Base-by-base conservation (phyloP, 2,888 invertebrate genomes). In the Diarsia mendica region DNA sequence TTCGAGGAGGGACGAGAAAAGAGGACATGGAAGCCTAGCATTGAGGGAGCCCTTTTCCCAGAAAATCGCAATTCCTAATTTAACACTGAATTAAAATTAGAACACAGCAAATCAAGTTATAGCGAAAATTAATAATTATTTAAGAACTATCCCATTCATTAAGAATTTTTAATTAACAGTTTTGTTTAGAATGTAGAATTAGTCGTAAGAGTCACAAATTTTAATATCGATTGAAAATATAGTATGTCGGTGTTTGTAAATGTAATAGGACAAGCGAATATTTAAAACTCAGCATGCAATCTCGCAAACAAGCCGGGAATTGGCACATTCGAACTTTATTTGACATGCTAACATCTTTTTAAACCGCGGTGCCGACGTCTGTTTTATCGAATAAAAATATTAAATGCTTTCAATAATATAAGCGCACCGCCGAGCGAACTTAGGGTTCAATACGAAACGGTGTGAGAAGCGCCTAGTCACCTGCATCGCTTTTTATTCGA, bases 271-370 rank as follows among this genome's bases (percentile, higher is more conserved):
- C 89, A 86, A 86, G 84, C 69, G 79, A 87, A 87, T 88, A 86
- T 89, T 83, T 87, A 88, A 77, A 87, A 87, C 88, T 55, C 92
- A 89, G 92, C 91, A 87, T 91, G 91, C 70, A 76, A 79, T 84
- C 86, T 75, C 83, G 88, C 91, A 90, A 93, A 92, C 90, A 93
- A 89, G 89, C 85, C 79, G 83, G 74, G 86, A 89, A 90, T 92
- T 92, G 88, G 91, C 91, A 89, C 85, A 86, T 88, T 82, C 84
- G 82, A 89, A 87, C 88, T 90, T 90, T 90, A 89, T 90, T 93
- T 92, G 91, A 91, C 89, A 73, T 91, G 87, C 89, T 90, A 89
- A 92, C 92, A 91, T 91, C 91, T 91, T 88, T 91, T 92, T 92
- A 90, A 89, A 76, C 66, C 28, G 65, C 67, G 71, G 55, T 73